Percentiles rank a stretch among this genome's conserved stretches.
Evolutionary conservation across 2,797 vertebrate genomes (phyloP).

Genomic region (Synanceia verrucosa): DNA sequence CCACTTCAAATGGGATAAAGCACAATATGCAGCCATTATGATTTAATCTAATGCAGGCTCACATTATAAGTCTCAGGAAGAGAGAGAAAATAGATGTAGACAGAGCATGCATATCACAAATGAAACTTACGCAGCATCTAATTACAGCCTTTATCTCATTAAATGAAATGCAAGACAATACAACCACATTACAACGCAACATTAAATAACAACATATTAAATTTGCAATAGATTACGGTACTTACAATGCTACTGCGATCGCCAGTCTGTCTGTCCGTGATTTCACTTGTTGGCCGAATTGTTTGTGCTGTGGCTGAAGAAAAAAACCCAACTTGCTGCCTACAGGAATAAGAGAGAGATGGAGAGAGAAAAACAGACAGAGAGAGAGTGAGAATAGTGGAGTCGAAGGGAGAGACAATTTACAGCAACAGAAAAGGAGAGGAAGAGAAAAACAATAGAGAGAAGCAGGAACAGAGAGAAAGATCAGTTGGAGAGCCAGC

Average conservation of each 20-base stretch:
- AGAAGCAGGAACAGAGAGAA: constrained; percentile 24
- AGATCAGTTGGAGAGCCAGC: constrained; percentile 38
- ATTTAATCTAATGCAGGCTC: constrained; percentile 53
- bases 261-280: constrained; percentile 37
- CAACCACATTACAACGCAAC: constrained; percentile 10
- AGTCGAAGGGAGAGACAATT: constrained; percentile 22
- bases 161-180: constrained; percentile 40
- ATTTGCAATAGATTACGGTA: constrained; percentile 46
- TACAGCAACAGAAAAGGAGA: neutral
- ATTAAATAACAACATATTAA: constrained; percentile 34
- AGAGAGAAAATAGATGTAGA: constrained; percentile 38
- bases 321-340: constrained; percentile 28
- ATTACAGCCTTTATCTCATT: constrained; percentile 42
- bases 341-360: constrained; percentile 10
- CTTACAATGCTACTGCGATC: constrained; percentile 56
- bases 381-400: constrained; percentile 11
- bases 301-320: constrained; percentile 29
- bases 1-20: constrained; percentile 47
- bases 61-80: constrained; percentile 24
- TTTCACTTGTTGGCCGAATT: constrained; percentile 51
- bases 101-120: constrained; percentile 23
- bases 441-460: constrained; percentile 26
- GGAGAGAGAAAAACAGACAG: constrained; percentile 3
- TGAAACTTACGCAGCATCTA: constrained; percentile 29
- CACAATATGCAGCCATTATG: constrained; percentile 36